phyloP scores from a whole-genome alignment of 2,113 vertebrate genomes.

The Tringa solitaria region DNA sequence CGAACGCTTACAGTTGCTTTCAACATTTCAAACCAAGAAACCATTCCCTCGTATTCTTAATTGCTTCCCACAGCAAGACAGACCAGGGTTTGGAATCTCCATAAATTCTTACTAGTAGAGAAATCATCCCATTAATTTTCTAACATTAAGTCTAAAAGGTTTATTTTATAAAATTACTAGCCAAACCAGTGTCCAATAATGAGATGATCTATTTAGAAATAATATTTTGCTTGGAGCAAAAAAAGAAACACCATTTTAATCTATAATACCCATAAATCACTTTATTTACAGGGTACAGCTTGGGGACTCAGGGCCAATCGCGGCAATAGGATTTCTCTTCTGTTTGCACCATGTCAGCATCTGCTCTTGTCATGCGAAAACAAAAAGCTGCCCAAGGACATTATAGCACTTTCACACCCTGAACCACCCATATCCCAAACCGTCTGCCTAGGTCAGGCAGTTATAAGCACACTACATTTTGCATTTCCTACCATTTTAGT shows the following conservation, averaged over 20 bases:
- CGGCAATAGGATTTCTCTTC: slow-evolving; percentile 27
- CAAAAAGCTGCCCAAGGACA: slow-evolving; percentile 38
- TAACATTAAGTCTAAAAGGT: not conserved
- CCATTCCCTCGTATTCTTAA: not conserved
- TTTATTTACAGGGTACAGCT: not conserved
- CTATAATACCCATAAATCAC: slow-evolving; percentile 1
- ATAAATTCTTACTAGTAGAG: not conserved
- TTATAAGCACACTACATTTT: not conserved
- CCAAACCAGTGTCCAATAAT: not conserved
- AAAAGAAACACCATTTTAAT: not conserved
- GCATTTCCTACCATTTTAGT: not conserved
- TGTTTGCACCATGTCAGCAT: not conserved
- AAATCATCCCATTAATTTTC: slow-evolving; percentile 7
- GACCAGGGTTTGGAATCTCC: not conserved
- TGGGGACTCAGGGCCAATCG: not conserved
- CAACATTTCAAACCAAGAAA: not conserved
- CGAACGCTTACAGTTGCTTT: not conserved
- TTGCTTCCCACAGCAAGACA: not conserved
- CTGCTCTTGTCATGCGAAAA: slow-evolving; percentile 6
- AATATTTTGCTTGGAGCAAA: not conserved
- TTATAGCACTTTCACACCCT: not conserved
- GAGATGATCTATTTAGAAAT: not conserved
- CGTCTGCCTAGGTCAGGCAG: not conserved
- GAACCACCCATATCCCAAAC: not conserved
- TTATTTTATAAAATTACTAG: not conserved